Base-by-base conservation (phyloP, 2,888 invertebrate species). In the Aphodius sticticus region DNA sequence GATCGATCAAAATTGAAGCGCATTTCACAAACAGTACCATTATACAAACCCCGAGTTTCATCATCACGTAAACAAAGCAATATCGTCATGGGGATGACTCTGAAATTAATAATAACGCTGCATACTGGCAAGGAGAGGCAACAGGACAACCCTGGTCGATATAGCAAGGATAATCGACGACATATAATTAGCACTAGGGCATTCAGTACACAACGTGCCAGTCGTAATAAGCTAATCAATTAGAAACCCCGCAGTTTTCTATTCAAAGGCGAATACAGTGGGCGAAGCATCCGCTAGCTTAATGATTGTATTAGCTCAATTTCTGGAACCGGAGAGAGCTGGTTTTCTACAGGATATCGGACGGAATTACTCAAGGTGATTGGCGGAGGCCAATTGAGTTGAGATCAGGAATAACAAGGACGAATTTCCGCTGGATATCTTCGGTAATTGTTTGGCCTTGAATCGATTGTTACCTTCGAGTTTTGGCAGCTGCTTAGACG, bases 101-200 rank as follows among this genome's bases (percentile, higher is more conserved):
- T 53, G 12, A 53, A 53, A 53, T 53, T 7, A 53, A 53, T 53
- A 53, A 3, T 53, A 5, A 53, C 53, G 53, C 7, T 12, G 9
- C 53, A 53, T 5, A 9, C 53, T 2, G 53, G 1, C 53, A 53
- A 3, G 53, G 53, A 53, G 53, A 53, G 6, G 26, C 26, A 3
- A 53, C 9, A 53, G 53, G 1, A 53, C 12, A 5, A 12, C 53
- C 26, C 26, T 26, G 53, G 12, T 53, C 53, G 53, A 53, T 53
- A 53, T 1, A 1, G 26, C 53, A 53, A 5, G 1, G 53, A 53
- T 53, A 53, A 53, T 53, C 53, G 4, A 12, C 53, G 53, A 12
- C 53, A 53, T 53, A 53, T 53, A 53, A 53, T 53, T 53, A 53
- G 53, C 53, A 53, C 53, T 53, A 53, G 53, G 53, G 53, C 53